These are phyloP conservation scores for Silurus aristotelis DNA, from an alignment of 2,797 vertebrate species.

Conservation along the genomic window DNA sequence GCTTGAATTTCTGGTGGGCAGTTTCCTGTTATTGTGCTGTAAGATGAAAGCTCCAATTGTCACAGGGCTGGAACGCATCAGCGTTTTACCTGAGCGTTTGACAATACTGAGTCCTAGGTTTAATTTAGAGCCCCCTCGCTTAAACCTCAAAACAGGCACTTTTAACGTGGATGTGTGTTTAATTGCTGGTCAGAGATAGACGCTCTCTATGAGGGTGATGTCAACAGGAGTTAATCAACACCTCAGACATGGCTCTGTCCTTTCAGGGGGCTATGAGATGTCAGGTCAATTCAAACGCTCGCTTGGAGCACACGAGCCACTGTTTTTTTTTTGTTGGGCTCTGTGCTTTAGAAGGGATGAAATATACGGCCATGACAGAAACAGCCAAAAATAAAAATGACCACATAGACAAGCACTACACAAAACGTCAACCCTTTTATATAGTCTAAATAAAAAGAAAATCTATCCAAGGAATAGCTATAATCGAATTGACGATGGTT, in stretches of 20 bases:
- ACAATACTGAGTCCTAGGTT: constrained; percentile 18
- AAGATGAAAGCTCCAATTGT: constrained; percentile 50
- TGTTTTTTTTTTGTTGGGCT: neutral
- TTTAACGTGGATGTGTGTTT: constrained; percentile 15
- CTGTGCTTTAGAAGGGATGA: neutral
- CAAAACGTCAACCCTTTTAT: neutral
- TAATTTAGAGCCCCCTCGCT: constrained; percentile 18
- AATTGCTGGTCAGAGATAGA: constrained; percentile 8
- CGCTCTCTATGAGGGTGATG: constrained; percentile 31
- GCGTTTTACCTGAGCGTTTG: constrained; percentile 12
- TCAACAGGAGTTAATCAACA: constrained; percentile 49
- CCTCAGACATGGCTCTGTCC: constrained; percentile 31
- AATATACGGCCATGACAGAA: neutral
- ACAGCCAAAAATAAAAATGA: neutral
- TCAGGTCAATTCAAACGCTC: constrained; percentile 5
- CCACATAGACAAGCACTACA: neutral
- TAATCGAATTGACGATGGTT: neutral
- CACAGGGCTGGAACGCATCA: constrained; percentile 34
- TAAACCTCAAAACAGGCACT: neutral
- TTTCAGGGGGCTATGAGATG: constrained; percentile 14
- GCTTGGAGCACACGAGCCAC: constrained; percentile 27
- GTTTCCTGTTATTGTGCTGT: constrained; percentile 54
- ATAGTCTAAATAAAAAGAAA: neutral
- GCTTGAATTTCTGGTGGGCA: constrained; percentile 41
- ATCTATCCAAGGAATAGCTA: too few species aligned